These are phyloP conservation scores for Poecilia velifera DNA, from an alignment of 2,797 vertebrate species.

Conservation along the genomic window DNA sequence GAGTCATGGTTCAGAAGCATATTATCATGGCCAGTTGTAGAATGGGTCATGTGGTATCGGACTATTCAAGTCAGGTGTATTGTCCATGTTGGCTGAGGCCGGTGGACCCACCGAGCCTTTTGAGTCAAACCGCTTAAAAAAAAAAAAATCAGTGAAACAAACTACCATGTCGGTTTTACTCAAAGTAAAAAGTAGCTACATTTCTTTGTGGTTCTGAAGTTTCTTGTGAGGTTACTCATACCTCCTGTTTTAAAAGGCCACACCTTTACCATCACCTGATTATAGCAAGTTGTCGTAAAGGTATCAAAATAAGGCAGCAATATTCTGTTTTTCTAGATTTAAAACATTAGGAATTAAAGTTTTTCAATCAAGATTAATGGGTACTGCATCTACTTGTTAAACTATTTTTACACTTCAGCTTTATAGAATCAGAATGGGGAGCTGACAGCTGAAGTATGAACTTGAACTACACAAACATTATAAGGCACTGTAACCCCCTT, in stretches of 20 bases:
- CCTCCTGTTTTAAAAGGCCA: constrained; percentile 20
- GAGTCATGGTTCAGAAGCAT: constrained; percentile 8
- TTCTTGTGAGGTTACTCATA: neutral
- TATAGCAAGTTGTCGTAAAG: constrained; percentile 13
- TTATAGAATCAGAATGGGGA: neutral
- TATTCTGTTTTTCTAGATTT: constrained; percentile 36
- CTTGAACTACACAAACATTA: neutral
- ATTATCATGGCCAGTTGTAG: constrained; percentile 44
- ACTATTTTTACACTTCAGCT: neutral
- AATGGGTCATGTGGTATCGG: constrained; percentile 55
- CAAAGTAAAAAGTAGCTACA: neutral
- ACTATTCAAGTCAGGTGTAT: constrained; percentile 15
- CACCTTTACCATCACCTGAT: constrained; percentile 1
- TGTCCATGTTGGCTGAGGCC: constrained; percentile 18
- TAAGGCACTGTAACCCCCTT: neutral
- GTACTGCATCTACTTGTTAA: neutral
- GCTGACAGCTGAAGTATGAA: neutral
- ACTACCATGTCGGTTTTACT: neutral
- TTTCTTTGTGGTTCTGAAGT: neutral
- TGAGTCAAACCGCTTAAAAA: neutral
- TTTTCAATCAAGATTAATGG: neutral
- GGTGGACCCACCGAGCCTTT: constrained; percentile 15
- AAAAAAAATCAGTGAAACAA: neutral
- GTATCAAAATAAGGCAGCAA: constrained; percentile 28
- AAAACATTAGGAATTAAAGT: constrained; percentile 40